Evolutionary conservation across 2,888 invertebrate species (phyloP).

Genomic region (Muscina levida): DNA sequence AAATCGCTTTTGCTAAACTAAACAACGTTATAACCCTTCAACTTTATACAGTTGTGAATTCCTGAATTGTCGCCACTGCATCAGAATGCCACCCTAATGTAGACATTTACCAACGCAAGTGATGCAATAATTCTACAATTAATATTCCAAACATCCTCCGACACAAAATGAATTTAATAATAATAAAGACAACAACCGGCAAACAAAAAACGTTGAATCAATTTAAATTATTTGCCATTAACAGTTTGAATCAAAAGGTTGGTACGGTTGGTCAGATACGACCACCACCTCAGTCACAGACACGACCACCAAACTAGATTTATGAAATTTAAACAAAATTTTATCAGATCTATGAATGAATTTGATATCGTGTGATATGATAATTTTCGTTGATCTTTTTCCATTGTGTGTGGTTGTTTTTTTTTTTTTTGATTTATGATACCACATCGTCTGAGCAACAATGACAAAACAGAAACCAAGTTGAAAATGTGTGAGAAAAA

Average conservation of each 20-base stretch:
- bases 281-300: background rate
- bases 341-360: constrained; percentile 25
- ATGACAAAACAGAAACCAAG: no score
- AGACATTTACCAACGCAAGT: background rate
- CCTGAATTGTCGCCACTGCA: no score
- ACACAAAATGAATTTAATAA: no score
- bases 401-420: background rate
- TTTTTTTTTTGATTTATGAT: no score
- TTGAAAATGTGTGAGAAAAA: no score
- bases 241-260: constrained; percentile 31
- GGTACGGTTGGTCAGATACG: background rate
- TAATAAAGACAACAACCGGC: constrained; percentile 1
- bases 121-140: constrained; percentile 46
- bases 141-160: constrained; percentile 32
- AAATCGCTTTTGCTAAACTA: no score
- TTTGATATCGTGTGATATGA: no score
- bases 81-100: background rate
- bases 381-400: no score
- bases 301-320: constrained; percentile 19
- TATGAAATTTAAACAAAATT: constrained; percentile 38
- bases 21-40: no score
- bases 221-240: constrained; percentile 36
- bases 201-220: constrained; percentile 20
- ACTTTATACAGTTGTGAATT: no score
- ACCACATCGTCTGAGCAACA: no score